phyloP scores from a whole-genome alignment of 2,797 vertebrate genomes.

The Falco biarmicus region DNA sequence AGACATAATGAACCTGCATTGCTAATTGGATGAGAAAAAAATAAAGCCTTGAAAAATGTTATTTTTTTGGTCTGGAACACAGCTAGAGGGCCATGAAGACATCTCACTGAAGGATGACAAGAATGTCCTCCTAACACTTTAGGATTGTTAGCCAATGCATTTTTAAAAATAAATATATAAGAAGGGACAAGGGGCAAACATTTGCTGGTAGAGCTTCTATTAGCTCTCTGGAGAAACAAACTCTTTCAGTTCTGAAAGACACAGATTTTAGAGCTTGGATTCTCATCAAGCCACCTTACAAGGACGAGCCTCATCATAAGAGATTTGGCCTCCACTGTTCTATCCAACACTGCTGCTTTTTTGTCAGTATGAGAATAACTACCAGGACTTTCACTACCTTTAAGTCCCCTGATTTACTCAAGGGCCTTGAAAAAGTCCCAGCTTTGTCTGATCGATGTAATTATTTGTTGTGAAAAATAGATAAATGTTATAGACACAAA shows the following conservation, averaged over 20 bases:
- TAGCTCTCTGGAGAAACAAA: neutral
- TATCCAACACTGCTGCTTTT: neutral
- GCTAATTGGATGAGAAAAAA: neutral
- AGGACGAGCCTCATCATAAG: neutral
- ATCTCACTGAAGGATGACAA: neutral
- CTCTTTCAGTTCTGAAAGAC: neutral
- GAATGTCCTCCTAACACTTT: neutral
- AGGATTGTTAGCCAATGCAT: neutral
- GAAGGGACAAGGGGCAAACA: rapidly evolving
- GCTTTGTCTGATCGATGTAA: neutral
- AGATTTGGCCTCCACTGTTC: neutral
- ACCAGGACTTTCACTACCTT: neutral
- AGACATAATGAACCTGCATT: neutral
- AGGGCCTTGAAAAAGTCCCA: neutral
- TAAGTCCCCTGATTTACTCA: neutral
- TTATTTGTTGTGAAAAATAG: neutral
- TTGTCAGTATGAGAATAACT: neutral
- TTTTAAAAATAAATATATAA: no score
- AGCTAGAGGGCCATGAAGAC: neutral
- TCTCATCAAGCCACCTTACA: neutral
- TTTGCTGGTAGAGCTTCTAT: neutral
- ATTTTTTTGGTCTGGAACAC: neutral
- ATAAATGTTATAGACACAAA: neutral
- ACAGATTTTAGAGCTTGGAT: neutral
- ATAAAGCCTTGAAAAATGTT: neutral